phyloP scores from a whole-genome alignment of 2,888 invertebrate species.

The Troides aeacus region DNA sequence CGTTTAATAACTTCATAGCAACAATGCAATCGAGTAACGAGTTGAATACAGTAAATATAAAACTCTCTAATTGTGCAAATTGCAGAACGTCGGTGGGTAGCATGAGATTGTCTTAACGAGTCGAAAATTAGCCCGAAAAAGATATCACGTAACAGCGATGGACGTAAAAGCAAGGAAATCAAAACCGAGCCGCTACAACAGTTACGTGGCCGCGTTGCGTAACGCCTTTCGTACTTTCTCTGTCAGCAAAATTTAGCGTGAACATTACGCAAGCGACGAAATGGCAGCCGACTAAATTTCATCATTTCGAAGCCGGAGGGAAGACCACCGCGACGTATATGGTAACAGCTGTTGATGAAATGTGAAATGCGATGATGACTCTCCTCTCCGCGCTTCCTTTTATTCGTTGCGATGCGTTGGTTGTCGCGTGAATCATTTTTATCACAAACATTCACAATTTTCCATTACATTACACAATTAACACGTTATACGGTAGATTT shows the following conservation, averaged over 20 bases:
- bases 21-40: slow-evolving; percentile 6
- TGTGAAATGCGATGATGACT: slow-evolving; percentile 55
- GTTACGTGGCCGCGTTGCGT: slow-evolving; percentile 73
- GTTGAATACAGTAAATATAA: slow-evolving; percentile 33
- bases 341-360: slow-evolving; percentile 61
- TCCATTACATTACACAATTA: not conserved
- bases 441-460: not conserved
- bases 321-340: slow-evolving; percentile 68
- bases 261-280: slow-evolving; percentile 70
- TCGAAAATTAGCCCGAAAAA: slow-evolving; percentile 59
- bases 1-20: slow-evolving; percentile 6
- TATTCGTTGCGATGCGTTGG: slow-evolving; percentile 7
- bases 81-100: slow-evolving; percentile 33
- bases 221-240: slow-evolving; percentile 80
- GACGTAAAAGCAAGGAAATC: slow-evolving; percentile 77
- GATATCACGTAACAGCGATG: slow-evolving; percentile 69
- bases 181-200: slow-evolving; percentile 69
- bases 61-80: slow-evolving; percentile 23
- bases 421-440: slow-evolving; percentile 1
- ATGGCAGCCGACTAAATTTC: slow-evolving; percentile 78
- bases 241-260: slow-evolving; percentile 79
- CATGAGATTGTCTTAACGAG: slow-evolving; percentile 45
- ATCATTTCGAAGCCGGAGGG: slow-evolving; percentile 68
- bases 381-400: slow-evolving; percentile 33
- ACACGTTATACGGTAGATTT: not conserved